Conservation (phyloP, 2,797 vertebrate species). For the Semotilus atromaculatus region DNA sequence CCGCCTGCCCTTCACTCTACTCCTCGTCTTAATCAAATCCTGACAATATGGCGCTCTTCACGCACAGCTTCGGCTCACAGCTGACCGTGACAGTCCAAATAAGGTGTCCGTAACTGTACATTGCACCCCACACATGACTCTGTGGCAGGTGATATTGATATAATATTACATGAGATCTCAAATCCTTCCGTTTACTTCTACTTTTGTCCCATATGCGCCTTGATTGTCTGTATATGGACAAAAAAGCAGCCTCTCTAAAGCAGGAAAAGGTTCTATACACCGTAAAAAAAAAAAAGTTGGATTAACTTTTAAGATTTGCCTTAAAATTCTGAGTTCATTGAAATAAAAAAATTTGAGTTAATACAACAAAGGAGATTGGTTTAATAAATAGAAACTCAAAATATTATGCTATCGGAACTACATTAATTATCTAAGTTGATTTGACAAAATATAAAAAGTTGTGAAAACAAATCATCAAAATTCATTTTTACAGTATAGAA, state of each 20-base stretch:
- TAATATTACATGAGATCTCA: neutral
- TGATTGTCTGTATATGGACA: neutral
- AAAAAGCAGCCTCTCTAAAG: neutral
- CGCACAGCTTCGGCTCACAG: constrained; percentile 19
- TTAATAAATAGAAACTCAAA: no score
- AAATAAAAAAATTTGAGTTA: no score
- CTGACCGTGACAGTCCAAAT: constrained; percentile 36
- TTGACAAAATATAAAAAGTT: no score
- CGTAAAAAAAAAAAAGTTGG: no score
- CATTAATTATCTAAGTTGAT: no score
- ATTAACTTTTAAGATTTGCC: no score
- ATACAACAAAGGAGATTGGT: no score
- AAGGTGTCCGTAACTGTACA: constrained; percentile 26
- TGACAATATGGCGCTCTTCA: constrained; percentile 42
- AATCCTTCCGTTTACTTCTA: neutral
- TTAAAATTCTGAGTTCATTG: no score
- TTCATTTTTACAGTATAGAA: no score
- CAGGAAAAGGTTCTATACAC: no score
- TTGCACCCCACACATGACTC: neutral
- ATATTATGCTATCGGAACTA: no score
- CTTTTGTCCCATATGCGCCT: neutral
- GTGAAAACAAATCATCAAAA: no score
- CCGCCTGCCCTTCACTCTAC: constrained; percentile 31
- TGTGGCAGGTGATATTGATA: neutral
- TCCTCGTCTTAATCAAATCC: constrained; percentile 51